Evolutionary conservation across 2,797 vertebrate genomes (phyloP).

Genomic region (Crocidura indochinensis): DNA sequence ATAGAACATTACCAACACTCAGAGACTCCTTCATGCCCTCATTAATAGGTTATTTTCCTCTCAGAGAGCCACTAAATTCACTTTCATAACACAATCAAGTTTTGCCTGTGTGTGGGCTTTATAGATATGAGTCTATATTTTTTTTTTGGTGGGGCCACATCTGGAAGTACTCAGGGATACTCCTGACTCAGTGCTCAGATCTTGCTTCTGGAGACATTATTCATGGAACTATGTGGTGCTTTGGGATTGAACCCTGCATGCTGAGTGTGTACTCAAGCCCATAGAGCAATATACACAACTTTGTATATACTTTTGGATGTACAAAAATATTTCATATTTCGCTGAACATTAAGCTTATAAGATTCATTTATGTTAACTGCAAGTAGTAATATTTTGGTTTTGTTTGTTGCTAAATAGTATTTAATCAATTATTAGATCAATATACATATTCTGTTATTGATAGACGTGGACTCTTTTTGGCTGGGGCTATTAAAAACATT

Average conservation of each 20-base stretch:
- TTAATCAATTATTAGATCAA: constrained; percentile 16
- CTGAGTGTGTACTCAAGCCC: no score
- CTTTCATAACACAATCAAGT: constrained; percentile 54
- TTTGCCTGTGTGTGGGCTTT: constrained; percentile 7
- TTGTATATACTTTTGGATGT: neutral
- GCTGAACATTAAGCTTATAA: constrained; percentile 16
- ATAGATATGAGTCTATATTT: neutral
- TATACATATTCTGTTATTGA: constrained; percentile 14
- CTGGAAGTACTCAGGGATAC: no score
- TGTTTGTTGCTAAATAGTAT: constrained; percentile 30
- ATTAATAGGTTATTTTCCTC: neutral
- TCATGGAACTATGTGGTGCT: no score
- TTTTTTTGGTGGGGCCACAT: no score
- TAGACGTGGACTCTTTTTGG: constrained; percentile 30
- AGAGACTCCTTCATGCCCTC: neutral
- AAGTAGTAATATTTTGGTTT: constrained; percentile 39
- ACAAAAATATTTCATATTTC: neutral
- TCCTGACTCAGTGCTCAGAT: no score
- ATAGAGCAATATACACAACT: no score
- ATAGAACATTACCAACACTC: neutral
- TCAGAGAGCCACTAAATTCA: neutral
- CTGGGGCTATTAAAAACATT: neutral
- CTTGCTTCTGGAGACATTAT: no score
- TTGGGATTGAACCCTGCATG: no score
- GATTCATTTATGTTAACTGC: neutral